Conservation (phyloP, 2,888 invertebrate species). For the Elysia crispata region DNA sequence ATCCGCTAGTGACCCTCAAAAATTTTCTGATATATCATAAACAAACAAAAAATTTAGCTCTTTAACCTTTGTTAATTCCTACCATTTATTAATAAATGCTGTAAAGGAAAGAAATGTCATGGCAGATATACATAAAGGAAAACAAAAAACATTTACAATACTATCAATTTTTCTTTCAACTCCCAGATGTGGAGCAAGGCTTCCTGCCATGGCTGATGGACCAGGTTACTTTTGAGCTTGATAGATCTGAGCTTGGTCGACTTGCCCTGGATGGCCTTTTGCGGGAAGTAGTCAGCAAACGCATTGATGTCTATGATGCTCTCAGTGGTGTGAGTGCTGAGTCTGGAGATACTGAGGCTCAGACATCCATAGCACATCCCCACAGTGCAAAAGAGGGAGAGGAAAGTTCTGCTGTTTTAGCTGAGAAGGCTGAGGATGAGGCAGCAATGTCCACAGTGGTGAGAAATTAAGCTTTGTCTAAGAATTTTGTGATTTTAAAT, state of each 20-base stretch:
- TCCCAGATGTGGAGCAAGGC: conserved; percentile 81
- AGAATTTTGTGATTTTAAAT: too few relatives aligned
- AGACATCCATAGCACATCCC: too few relatives aligned
- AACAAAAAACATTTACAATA: not conserved
- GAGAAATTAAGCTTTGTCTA: not conserved
- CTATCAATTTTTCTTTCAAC: not conserved
- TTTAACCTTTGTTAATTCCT: not conserved
- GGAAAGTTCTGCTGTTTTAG: not conserved
- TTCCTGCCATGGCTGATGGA: conserved; percentile 92
- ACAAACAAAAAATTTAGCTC: too few relatives aligned
- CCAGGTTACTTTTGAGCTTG: conserved; percentile 88
- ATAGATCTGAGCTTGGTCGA: conserved; percentile 88
- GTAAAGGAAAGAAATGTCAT: not conserved
- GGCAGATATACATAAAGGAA: not conserved
- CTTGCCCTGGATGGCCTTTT: conserved; percentile 86
- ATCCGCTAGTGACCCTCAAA: too few relatives aligned
- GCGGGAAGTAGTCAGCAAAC: conserved; percentile 71
- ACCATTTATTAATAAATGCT: not conserved
- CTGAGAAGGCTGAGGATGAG: conserved; percentile 3
- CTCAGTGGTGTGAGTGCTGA: conserved; percentile 54
- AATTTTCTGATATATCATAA: too few relatives aligned
- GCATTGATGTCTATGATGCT: conserved; percentile 66
- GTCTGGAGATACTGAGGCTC: too few relatives aligned
- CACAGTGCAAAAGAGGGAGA: not conserved
- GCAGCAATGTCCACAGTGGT: conserved; percentile 9